Evolutionary conservation across 2,888 invertebrate genomes (phyloP).

Genomic region (Euzophera pinguis): DNA sequence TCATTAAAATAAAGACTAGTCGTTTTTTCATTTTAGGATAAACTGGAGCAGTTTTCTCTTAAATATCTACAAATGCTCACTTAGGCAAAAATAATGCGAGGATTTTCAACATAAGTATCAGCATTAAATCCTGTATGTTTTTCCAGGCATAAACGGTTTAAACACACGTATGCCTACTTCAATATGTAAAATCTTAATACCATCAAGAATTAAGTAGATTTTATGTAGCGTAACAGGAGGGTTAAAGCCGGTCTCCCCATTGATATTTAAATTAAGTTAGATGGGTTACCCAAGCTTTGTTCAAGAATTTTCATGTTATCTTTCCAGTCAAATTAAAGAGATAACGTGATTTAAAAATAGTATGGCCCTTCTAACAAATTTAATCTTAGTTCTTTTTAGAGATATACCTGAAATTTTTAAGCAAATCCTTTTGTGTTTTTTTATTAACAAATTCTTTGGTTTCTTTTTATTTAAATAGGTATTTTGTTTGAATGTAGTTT

Average conservation of each 20-base stretch:
- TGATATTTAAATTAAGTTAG: neutral
- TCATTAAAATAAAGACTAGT: neutral
- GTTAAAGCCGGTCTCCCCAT: conserved; percentile 2
- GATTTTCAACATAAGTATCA: neutral
- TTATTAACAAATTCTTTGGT: no score
- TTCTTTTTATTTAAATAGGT: no score
- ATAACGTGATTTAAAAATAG: neutral
- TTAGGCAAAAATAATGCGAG: neutral
- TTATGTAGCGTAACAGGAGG: conserved; percentile 13
- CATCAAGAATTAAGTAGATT: conserved; percentile 14
- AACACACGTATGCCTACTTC: conserved; percentile 5
- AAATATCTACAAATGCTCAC: neutral
- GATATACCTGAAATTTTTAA: no score
- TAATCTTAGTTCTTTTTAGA: no score
- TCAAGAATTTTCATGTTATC: no score
- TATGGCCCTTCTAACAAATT: no score
- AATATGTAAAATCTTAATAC: conserved; percentile 11
- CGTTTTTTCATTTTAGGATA: neutral
- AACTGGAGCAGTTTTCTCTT: neutral
- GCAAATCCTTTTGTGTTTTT: no score
- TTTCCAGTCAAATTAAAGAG: neutral
- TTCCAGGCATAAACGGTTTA: conserved; percentile 8
- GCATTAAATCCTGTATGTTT: conserved; percentile 4
- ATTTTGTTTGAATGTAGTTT: no score
- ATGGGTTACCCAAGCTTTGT: neutral